Conservation (phyloP, 2,113 vertebrate genomes). For the Otocyon megalotis region DNA sequence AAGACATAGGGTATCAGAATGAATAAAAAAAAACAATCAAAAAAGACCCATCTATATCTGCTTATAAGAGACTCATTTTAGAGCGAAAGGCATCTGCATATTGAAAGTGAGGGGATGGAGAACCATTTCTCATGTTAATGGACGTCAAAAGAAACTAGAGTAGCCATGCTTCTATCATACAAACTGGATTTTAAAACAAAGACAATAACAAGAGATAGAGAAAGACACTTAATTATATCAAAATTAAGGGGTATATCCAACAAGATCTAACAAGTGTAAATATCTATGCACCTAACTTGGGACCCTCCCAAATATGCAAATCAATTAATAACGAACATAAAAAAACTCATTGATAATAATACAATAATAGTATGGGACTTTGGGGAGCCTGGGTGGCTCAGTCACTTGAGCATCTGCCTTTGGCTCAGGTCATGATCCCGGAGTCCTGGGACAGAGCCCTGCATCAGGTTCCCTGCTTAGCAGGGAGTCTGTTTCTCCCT, state of each 20-base stretch:
- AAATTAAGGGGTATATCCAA: background rate
- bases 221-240: background rate
- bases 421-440: no score
- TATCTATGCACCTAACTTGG: background rate
- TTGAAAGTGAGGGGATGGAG: background rate
- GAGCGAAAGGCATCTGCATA: background rate
- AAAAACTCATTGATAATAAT: background rate
- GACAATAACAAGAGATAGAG: background rate
- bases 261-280: background rate
- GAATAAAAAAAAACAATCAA: background rate
- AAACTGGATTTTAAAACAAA: background rate
- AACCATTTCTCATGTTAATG: background rate
- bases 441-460: no score
- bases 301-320: background rate
- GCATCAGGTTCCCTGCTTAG: no score
- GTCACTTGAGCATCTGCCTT: no score
- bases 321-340: background rate
- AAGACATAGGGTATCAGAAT: background rate
- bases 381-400: no score
- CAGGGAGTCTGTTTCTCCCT: no score
- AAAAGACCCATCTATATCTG: background rate
- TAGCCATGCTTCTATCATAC: background rate
- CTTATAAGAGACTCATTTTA: background rate
- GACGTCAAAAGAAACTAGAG: background rate
- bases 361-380: background rate